phyloP scores from a whole-genome alignment of 2,113 vertebrate genomes.

The Cavia aperea region DNA sequence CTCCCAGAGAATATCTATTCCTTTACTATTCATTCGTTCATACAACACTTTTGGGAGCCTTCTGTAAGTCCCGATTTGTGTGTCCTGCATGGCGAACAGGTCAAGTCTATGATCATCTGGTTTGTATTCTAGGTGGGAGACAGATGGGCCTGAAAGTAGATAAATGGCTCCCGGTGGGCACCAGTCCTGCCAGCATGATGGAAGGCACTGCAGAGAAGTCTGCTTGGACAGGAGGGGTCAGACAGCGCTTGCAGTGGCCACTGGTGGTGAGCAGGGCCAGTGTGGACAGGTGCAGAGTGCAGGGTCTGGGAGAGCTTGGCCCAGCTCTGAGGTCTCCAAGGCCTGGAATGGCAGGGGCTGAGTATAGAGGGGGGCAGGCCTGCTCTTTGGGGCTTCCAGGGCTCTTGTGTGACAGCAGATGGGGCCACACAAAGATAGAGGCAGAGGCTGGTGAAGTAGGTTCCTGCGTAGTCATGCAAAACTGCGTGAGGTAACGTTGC shows the following conservation, averaged over 20 bases:
- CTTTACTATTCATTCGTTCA: constrained; percentile 6
- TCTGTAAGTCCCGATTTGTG: not conserved
- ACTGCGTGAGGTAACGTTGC: not conserved
- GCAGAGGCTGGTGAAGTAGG: not conserved
- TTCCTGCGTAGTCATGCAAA: not conserved
- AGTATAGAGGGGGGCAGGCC: not conserved
- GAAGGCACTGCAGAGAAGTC: not conserved
- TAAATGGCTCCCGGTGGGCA: not conserved
- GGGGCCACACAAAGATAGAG: not conserved
- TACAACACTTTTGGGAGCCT: not conserved
- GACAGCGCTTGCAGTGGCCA: not conserved
- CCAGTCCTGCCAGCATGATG: not conserved
- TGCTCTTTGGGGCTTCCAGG: not conserved
- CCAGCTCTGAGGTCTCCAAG: not conserved
- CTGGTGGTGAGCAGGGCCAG: not conserved
- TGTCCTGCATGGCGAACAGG: not conserved
- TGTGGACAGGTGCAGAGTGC: not conserved
- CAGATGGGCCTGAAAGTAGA: not conserved
- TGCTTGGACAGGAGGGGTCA: not conserved
- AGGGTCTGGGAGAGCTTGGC: not conserved
- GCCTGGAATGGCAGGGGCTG: not conserved
- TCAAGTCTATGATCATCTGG: not conserved
- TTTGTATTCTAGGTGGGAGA: not conserved
- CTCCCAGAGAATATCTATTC: not conserved
- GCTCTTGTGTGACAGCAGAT: not conserved